A percentile compares a stretch with the other conserved stretches of the same genome.
phyloP scores from a whole-genome alignment of 2,113 vertebrate genomes.

The Coracopsis vasa region DNA sequence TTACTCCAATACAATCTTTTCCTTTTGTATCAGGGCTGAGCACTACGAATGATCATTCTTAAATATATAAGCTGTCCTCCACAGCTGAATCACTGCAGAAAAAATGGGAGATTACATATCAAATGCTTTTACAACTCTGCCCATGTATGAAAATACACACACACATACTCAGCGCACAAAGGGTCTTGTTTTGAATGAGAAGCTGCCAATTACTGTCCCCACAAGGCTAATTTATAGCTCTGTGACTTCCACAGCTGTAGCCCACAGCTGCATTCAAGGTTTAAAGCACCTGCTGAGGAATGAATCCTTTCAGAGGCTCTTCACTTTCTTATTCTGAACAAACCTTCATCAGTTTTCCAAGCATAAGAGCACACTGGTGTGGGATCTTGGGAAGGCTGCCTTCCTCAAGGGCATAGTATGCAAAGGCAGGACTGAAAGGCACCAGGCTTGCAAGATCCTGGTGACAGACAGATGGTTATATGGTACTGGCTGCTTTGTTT shows the following conservation, averaged over 20 bases:
- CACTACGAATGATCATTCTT: background rate
- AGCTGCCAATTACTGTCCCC: background rate
- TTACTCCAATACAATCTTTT: background rate
- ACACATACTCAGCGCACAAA: background rate
- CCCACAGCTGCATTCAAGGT: background rate
- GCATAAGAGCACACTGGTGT: background rate
- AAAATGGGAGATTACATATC: background rate
- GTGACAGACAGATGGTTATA: background rate
- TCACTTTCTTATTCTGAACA: background rate
- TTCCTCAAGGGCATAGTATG: rapidly evolving
- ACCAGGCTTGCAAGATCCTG: background rate
- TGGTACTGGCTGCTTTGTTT: background rate
- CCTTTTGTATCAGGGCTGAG: background rate
- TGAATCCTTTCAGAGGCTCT: background rate
- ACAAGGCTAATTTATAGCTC: background rate
- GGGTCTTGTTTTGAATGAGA: background rate
- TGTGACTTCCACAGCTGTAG: background rate
- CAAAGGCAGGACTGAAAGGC: background rate
- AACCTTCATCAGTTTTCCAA: background rate
- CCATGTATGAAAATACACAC: background rate
- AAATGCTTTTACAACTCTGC: background rate
- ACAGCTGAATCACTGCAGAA: background rate
- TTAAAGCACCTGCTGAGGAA: conserved; percentile 18
- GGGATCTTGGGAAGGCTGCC: background rate
- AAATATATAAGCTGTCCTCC: background rate